Evolutionary conservation across 2,797 vertebrate species (phyloP).

Genomic region (Acanthis flammea): DNA sequence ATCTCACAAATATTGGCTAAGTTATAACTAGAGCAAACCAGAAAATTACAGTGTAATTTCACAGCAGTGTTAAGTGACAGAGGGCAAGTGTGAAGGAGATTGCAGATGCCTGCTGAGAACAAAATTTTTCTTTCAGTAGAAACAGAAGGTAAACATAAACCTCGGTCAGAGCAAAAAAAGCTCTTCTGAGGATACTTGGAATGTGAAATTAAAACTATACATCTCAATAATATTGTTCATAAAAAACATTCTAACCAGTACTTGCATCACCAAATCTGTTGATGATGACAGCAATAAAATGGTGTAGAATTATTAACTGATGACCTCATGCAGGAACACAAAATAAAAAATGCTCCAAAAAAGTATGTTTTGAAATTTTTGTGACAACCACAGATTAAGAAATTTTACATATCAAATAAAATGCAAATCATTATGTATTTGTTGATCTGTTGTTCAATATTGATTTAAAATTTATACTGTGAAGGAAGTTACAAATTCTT

Average conservation of each 20-base stretch:
- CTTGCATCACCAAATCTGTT: not conserved
- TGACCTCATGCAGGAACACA: not conserved
- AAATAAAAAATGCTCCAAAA: not conserved
- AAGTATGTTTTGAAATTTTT: not conserved
- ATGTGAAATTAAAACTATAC: not conserved
- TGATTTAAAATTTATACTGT: not conserved
- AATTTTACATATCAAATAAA: not conserved
- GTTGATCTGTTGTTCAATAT: not conserved
- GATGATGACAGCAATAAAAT: not conserved
- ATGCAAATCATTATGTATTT: not conserved
- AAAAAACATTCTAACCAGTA: not conserved
- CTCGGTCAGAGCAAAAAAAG: not conserved
- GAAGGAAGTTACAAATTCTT: not conserved
- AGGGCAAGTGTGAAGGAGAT: not conserved
- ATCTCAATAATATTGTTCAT: not conserved
- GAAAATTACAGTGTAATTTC: not conserved
- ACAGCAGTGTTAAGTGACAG: not conserved
- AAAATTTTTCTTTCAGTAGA: not conserved
- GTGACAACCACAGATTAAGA: not conserved
- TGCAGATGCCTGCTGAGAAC: not conserved
- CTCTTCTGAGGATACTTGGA: not conserved
- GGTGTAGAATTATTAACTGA: not conserved
- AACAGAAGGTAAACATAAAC: not conserved
- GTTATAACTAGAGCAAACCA: not conserved
- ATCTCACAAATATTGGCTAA: not conserved